Evolutionary conservation across 2,113 vertebrate genomes (phyloP).

Genomic region (Siphamia tubifer): DNA sequence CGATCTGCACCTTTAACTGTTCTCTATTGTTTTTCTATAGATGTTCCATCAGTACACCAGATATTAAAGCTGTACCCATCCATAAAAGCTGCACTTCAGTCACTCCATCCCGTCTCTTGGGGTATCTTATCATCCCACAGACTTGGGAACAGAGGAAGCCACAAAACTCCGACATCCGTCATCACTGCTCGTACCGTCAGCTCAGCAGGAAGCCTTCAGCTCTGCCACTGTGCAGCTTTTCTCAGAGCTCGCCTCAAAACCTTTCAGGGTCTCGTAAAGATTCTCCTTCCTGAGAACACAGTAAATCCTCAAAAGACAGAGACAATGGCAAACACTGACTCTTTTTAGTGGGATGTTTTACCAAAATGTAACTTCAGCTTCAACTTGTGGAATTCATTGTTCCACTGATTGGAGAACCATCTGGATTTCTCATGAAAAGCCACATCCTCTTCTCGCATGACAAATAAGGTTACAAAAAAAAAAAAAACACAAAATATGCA

Average conservation of each 20-base stretch:
- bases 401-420: slow-evolving; percentile 34
- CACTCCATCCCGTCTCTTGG: slow-evolving; percentile 29
- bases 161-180: slow-evolving; percentile 61
- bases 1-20: too few relatives aligned
- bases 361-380: slow-evolving; percentile 23
- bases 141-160: slow-evolving; percentile 65
- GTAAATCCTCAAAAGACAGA: slow-evolving; percentile 18
- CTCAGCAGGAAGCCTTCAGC: slow-evolving; percentile 55
- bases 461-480: slow-evolving; percentile 15
- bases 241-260: slow-evolving; percentile 27
- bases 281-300: slow-evolving; percentile 36
- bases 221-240: slow-evolving; percentile 38
- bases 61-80: not conserved
- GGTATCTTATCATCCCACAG: slow-evolving; percentile 55
- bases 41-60: slow-evolving; percentile 5
- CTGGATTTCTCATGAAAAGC: slow-evolving; percentile 59
- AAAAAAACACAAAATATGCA: not conserved
- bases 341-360: slow-evolving; percentile 51
- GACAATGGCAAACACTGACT: slow-evolving; percentile 5
- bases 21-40: not conserved
- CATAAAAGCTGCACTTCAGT: slow-evolving; percentile 43
- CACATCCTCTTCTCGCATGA: slow-evolving; percentile 49
- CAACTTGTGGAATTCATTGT: slow-evolving; percentile 49
- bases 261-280: slow-evolving; percentile 46
- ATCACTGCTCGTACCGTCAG: slow-evolving; percentile 22